Percentiles rank a stretch among this genome's conserved stretches.
phyloP scores from a whole-genome alignment of 1,140 invertebrate species.

The Hylaeus anthracinus region DNA sequence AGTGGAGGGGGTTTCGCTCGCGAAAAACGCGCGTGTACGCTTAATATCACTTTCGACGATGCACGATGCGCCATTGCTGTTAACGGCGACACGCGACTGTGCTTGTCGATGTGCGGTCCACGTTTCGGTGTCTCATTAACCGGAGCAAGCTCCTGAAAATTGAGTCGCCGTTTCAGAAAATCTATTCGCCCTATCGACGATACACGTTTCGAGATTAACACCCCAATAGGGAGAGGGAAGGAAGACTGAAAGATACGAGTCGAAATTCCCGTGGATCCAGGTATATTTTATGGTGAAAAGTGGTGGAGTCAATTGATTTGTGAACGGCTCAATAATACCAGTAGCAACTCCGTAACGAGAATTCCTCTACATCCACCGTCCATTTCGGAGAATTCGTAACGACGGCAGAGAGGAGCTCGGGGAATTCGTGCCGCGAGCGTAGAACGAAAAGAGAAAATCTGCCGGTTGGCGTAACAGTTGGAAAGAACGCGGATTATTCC shows the following conservation, averaged over 20 bases:
- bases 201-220: background rate
- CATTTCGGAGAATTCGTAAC: background rate
- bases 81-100: background rate
- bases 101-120: background rate
- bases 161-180: background rate
- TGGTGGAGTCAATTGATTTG: too few relatives aligned
- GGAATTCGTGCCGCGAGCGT: too few relatives aligned
- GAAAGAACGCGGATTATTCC: constrained; percentile 28
- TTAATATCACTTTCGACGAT: constrained; percentile 23
- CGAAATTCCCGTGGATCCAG: too few relatives aligned
- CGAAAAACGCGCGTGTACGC: constrained; percentile 23
- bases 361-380: background rate
- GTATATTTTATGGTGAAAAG: too few relatives aligned
- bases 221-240: too few relatives aligned
- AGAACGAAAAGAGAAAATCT: background rate
- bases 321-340: too few relatives aligned
- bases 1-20: background rate
- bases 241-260: too few relatives aligned
- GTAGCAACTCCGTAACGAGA: background rate
- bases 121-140: background rate
- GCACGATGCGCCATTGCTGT: too few relatives aligned
- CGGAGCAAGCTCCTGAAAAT: background rate
- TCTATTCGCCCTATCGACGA: background rate
- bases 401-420: too few relatives aligned
- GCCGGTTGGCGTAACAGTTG: constrained; percentile 1